A percentile compares a stretch with the other conserved stretches of the same genome.
Conservation (phyloP, 2,113 vertebrate genomes). For the Anthoscopus minutus region DNA sequence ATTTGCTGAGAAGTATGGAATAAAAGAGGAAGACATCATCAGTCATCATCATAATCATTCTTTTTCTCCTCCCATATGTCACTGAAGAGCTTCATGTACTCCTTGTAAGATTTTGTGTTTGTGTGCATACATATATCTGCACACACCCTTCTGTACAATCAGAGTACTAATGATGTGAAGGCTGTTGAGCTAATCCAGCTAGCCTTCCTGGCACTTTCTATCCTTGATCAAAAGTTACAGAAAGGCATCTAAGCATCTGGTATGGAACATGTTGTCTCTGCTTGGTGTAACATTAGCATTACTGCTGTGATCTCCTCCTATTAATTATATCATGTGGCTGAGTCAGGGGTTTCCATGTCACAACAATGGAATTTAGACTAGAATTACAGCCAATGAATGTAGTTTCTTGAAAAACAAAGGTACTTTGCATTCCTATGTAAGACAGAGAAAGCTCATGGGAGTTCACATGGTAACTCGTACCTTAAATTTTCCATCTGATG, state of each 20-base stretch:
- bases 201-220: not conserved
- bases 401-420: not conserved
- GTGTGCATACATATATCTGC: not conserved
- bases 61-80: not conserved
- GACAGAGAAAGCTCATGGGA: not conserved
- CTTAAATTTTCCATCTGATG: conserved; percentile 95
- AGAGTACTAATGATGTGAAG: not conserved
- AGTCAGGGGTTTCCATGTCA: not conserved
- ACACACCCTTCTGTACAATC: not conserved
- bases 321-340: not conserved
- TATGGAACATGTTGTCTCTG: not conserved
- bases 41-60: not conserved
- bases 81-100: not conserved
- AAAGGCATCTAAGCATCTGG: not conserved
- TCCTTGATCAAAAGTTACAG: accelerated
- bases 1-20: not conserved
- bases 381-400: not conserved
- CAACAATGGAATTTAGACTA: not conserved
- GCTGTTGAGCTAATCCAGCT: not conserved
- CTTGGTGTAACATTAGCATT: not conserved
- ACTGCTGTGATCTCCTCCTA: not conserved
- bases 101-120: not conserved
- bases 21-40: not conserved
- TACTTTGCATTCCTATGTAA: not conserved
- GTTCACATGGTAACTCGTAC: conserved; percentile 56